Evolutionary conservation across 2,888 invertebrate genomes (phyloP).

Genomic region (Polyommatus iphigenia): DNA sequence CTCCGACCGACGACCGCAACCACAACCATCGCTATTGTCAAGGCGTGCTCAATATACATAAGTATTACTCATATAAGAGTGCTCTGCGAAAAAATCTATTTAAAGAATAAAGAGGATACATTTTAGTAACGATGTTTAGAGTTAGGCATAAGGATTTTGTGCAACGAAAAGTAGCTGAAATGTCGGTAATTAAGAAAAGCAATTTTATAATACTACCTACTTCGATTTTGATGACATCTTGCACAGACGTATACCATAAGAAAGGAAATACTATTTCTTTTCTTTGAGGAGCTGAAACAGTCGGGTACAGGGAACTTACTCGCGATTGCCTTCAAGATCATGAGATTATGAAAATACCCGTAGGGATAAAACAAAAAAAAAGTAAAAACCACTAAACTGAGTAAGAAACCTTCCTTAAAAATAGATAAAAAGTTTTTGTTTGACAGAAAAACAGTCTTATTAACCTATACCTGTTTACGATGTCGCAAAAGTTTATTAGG

Average conservation of each 20-base stretch:
- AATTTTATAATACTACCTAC: too few species aligned
- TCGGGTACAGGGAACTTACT: too few species aligned
- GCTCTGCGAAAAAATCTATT: not conserved
- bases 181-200: too few species aligned
- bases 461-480: constrained; percentile 22
- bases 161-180: too few species aligned
- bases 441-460: not conserved
- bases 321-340: too few species aligned
- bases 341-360: too few species aligned
- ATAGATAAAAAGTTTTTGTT: not conserved
- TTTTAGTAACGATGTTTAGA: not conserved
- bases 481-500: constrained; percentile 24
- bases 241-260: too few species aligned
- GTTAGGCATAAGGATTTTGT: not conserved
- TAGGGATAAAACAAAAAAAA: too few species aligned
- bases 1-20: constrained; percentile 37
- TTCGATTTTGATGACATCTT: too few species aligned
- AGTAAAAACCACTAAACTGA: not conserved
- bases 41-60: constrained; percentile 10
- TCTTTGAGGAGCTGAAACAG: too few species aligned
- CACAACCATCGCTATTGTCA: constrained; percentile 28
- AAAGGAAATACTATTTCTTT: too few species aligned
- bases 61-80: not conserved
- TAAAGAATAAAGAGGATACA: not conserved
- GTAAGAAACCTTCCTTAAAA: not conserved